Evolutionary conservation across 2,113 vertebrate species (phyloP).

Genomic region (Corydoras maculifer): DNA sequence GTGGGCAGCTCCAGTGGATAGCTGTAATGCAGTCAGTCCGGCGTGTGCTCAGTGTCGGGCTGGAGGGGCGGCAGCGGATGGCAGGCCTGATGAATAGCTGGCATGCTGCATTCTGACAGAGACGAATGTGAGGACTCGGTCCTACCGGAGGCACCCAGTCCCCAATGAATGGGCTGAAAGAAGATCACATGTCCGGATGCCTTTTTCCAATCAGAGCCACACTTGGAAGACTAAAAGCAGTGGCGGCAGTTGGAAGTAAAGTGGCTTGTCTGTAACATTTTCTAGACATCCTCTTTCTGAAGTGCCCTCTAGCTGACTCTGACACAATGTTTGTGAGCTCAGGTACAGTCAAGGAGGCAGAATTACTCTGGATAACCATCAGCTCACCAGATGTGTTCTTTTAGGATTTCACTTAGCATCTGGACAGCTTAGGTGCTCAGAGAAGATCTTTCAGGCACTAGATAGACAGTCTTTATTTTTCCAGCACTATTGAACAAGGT

Average conservation of each 20-base stretch:
- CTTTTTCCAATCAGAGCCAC: conserved; percentile 48
- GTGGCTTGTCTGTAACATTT: conserved; percentile 19
- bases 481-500: conserved; percentile 14
- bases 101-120: conserved; percentile 66
- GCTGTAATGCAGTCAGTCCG: conserved; percentile 65
- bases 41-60: conserved; percentile 64
- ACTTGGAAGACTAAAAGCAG: conserved; percentile 44
- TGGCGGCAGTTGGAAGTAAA: conserved; percentile 26
- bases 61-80: conserved; percentile 64
- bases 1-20: conserved; percentile 55
- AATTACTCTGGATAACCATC: conserved; percentile 34
- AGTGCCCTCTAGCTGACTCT: conserved; percentile 25
- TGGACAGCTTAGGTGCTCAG: conserved; percentile 26
- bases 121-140: conserved; percentile 72
- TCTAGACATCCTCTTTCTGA: conserved; percentile 6
- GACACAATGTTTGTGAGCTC: conserved; percentile 8
- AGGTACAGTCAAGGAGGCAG: conserved; percentile 16
- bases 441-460: conserved; percentile 16
- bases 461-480: conserved; percentile 2
- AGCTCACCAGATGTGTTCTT: conserved; percentile 38
- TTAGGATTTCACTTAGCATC: conserved; percentile 25
- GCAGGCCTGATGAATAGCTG: conserved; percentile 75
- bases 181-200: conserved; percentile 55
- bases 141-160: conserved; percentile 58
- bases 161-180: conserved; percentile 52